Conservation (phyloP, 2,113 vertebrate genomes). For the Hipposideros armiger region DNA sequence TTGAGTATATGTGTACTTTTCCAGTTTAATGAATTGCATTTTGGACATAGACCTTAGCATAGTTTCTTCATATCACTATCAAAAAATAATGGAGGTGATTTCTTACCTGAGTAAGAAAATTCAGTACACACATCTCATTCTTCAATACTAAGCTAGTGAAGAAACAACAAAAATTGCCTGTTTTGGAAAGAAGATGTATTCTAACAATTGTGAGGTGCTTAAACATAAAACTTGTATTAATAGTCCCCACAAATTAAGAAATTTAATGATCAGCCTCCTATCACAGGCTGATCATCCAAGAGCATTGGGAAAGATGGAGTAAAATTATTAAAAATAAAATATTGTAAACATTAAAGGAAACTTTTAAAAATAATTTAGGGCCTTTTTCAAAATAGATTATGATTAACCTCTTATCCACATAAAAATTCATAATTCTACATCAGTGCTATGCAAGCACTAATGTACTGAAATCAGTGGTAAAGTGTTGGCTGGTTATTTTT, state of each 20-base stretch:
- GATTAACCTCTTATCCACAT: background rate
- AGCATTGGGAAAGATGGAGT: background rate
- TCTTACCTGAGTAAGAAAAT: slow-evolving; percentile 7
- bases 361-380: background rate
- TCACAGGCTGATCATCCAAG: background rate
- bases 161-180: background rate
- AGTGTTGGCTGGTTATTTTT: background rate
- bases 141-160: background rate
- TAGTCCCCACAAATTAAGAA: slow-evolving; percentile 24
- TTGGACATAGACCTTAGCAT: background rate
- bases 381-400: slow-evolving; percentile 33
- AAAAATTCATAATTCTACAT: slow-evolving; percentile 69
- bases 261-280: background rate
- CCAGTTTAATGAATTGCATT: slow-evolving; percentile 35
- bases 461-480: background rate
- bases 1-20: background rate
- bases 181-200: background rate
- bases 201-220: slow-evolving; percentile 18
- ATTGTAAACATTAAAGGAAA: slow-evolving; percentile 28
- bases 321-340: slow-evolving; percentile 59
- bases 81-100: background rate
- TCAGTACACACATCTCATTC: background rate
- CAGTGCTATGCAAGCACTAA: slow-evolving; percentile 43
- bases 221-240: slow-evolving; percentile 38
- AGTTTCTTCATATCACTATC: background rate